Conservation (phyloP, 2,113 vertebrate species). For the Pseudonaja textilis region DNA sequence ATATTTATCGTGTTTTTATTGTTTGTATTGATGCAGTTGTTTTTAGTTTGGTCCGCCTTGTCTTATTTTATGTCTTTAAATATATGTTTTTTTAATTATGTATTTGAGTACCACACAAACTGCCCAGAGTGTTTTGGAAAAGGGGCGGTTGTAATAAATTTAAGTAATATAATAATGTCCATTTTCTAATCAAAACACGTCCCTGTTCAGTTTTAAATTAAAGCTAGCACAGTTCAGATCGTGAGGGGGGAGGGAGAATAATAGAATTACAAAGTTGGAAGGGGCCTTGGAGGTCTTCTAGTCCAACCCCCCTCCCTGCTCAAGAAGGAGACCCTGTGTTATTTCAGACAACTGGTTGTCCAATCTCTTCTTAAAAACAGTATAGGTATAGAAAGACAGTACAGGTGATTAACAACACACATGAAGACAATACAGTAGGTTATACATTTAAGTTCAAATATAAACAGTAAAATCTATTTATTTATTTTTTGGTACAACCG, state of each 20-base stretch:
- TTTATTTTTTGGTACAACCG: background rate
- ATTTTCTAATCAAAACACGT: background rate
- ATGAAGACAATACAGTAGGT: background rate
- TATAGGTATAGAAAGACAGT: background rate
- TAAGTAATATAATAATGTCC: background rate
- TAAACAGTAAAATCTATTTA: background rate
- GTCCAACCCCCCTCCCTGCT: no score
- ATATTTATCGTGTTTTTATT: background rate
- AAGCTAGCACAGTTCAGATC: background rate
- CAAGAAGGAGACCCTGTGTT: no score
- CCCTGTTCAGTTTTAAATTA: background rate
- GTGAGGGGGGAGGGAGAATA: background rate
- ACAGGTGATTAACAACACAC: background rate
- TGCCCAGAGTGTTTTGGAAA: background rate
- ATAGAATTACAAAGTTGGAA: background rate
- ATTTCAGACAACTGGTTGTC: no score
- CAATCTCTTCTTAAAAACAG: no score
- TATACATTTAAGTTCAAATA: background rate
- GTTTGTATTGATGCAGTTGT: background rate
- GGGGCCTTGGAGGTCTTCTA: background rate
- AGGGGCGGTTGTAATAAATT: background rate
- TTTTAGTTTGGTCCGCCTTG: background rate
- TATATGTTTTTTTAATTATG: background rate
- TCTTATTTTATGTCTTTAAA: background rate
- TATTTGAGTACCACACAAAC: background rate